A percentile compares a stretch with the other conserved stretches of the same genome.
Evolutionary conservation across 1,140 invertebrate species (phyloP).

Genomic region (Orius laevigatus): DNA sequence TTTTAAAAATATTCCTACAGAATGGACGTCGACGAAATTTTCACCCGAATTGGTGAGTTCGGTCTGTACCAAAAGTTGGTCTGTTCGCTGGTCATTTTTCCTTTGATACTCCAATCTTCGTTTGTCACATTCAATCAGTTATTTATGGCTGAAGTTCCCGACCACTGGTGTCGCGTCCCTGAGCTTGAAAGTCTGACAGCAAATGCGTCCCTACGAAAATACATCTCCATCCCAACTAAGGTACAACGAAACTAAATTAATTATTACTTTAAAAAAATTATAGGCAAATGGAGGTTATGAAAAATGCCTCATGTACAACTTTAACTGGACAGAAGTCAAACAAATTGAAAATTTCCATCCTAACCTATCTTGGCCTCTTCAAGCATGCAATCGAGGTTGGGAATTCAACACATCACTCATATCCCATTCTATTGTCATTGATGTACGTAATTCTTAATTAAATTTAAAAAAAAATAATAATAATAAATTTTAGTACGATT

Average conservation of each 20-base stretch:
- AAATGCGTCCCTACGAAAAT: constrained; percentile 38
- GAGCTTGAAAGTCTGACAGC: constrained; percentile 28
- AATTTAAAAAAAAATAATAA: background rate
- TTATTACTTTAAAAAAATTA: constrained; percentile 11
- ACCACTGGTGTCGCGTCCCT: constrained; percentile 63
- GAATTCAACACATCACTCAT: constrained; percentile 55
- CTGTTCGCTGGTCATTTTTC: constrained; percentile 73
- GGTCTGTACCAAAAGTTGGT: constrained; percentile 72
- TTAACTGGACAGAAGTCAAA: constrained; percentile 48
- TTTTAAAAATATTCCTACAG: constrained; percentile 24
- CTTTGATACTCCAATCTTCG: constrained; percentile 72
- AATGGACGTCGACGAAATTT: constrained; percentile 66
- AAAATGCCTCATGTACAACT: constrained; percentile 45
- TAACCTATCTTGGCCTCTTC: constrained; percentile 40
- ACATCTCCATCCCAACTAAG: constrained; percentile 41
- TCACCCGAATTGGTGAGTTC: constrained; percentile 73
- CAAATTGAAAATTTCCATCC: constrained; percentile 22
- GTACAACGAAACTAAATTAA: constrained; percentile 8
- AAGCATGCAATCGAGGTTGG: constrained; percentile 59
- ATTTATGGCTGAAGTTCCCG: constrained; percentile 66
- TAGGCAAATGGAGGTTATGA: constrained; percentile 27
- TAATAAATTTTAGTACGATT: constrained; percentile 52
- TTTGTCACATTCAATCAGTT: constrained; percentile 82
- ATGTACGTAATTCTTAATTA: constrained; percentile 36
- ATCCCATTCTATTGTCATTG: constrained; percentile 60